Evolutionary conservation across 2,113 vertebrate genomes (phyloP), one percentile per base, ranked within the genome.

Genomic region (Edolisoma coerulescens): DNA sequence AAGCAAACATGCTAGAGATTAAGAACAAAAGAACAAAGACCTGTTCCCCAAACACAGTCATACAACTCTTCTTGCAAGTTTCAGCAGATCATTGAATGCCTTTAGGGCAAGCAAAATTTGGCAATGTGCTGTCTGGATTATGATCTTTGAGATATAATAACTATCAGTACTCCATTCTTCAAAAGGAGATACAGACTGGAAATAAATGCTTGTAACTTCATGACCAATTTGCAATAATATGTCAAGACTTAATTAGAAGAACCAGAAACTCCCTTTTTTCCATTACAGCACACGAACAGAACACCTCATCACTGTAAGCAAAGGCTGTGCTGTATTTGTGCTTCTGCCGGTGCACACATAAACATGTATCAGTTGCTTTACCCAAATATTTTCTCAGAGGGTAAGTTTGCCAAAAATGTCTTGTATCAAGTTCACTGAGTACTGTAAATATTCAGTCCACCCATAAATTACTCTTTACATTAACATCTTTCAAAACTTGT

Each of bases 1-100:
- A 65, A 56, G 24, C 7, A 32, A 74, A 57, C 0, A 0, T 37
- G 39, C 42, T 30, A 49, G 9, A 65, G 15, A 22, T 56, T 52
- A 59, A 54, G 39, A 74, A 17, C 8, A 27, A 16, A 79, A 84
- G 26, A 84, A 49, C 64, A 39, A 41, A 75, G 24, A 89, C 11
- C 19, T 0, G 0, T 74, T 11, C 32, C n/a, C 23, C 56, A 61
- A 70, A 84, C 65, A 50, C 0, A 5, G 21, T 56, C 41, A n/a
- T 19, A 37, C 2, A 8, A 33, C 47, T n/a, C 52, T 67, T 77
- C 78, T 47, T 73, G 59, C 83, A 91, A 37, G 11, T 84, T 84
- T 65, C 35, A 89, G 61, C 63, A 61, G n/a, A 50, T 10, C 19
- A 4, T 0, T 84, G 20, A 82, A 52, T 35, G 54, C 30, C 47